These are phyloP conservation scores for Homarus gammarus DNA, from an alignment of 2,888 invertebrate genomes.

Conservation along the genomic window DNA sequence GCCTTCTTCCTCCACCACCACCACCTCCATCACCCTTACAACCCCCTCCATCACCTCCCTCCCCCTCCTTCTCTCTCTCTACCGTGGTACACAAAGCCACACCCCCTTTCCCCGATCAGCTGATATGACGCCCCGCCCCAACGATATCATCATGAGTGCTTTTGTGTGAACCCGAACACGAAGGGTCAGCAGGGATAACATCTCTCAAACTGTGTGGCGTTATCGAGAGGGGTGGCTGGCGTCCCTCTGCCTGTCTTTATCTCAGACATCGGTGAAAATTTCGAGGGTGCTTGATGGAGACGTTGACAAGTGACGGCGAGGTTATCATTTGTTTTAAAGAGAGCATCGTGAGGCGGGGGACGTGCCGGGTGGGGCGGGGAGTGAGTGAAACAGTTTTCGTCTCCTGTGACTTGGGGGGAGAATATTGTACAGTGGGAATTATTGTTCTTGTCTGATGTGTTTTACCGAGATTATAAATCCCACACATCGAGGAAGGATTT, in stretches of 20 bases:
- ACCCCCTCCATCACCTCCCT: background rate
- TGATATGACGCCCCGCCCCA: constrained; percentile 27
- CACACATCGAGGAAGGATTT: too few species aligned
- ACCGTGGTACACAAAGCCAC: background rate
- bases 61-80: background rate
- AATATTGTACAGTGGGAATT: too few species aligned
- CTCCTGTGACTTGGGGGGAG: too few species aligned
- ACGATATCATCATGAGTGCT: constrained; percentile 49
- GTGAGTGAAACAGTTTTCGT: too few species aligned
- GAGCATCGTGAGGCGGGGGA: background rate
- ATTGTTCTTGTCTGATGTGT: too few species aligned
- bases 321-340: background rate
- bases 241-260: background rate
- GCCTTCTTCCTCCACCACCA: background rate
- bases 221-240: constrained; percentile 7
- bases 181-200: constrained; percentile 51
- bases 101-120: background rate
- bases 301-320: background rate
- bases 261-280: background rate
- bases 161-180: constrained; percentile 38
- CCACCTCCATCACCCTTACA: too few species aligned
- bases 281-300: background rate
- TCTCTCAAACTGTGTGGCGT: constrained; percentile 33
- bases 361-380: background rate
- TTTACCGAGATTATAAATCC: background rate